Evolutionary conservation across 1,140 invertebrate species (phyloP).

Genomic region (Procambarus clarkii): DNA sequence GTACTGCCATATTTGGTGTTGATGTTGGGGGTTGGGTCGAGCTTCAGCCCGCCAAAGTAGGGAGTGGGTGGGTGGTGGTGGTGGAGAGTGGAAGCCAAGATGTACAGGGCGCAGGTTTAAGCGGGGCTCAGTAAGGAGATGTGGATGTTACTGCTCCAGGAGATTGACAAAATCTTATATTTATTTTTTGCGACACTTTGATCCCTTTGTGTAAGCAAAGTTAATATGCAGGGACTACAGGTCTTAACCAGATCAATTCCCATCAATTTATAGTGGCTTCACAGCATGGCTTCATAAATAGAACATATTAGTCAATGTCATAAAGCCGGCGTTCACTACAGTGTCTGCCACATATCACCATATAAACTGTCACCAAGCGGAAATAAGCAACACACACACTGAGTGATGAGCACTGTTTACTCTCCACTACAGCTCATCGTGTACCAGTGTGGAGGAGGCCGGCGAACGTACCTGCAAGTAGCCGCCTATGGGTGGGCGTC

Average conservation of each 20-base stretch:
- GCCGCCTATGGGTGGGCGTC: constrained; percentile 40
- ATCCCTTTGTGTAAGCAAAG: not conserved
- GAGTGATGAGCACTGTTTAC: not conserved
- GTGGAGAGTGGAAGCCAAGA: not conserved
- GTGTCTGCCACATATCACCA: not conserved
- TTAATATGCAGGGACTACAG: not conserved
- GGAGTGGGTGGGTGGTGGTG: not conserved
- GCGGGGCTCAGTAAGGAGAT: no score
- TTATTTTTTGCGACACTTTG: not conserved
- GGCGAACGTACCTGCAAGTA: constrained; percentile 55
- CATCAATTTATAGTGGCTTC: not conserved
- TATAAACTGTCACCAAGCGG: not conserved
- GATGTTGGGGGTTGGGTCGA: not conserved
- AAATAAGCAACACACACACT: not conserved
- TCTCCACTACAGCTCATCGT: not conserved
- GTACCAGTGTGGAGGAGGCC: not conserved
- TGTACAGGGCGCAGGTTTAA: not conserved
- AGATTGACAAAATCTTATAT: no score
- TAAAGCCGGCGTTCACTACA: not conserved
- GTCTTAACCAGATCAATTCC: not conserved
- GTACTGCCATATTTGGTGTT: not conserved
- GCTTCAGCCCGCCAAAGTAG: not conserved
- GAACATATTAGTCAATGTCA: not conserved
- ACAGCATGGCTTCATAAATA: not conserved
- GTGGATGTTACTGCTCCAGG: no score